Conservation (phyloP, 2,888 invertebrate genomes). For the Limenitis arthemis region DNA sequence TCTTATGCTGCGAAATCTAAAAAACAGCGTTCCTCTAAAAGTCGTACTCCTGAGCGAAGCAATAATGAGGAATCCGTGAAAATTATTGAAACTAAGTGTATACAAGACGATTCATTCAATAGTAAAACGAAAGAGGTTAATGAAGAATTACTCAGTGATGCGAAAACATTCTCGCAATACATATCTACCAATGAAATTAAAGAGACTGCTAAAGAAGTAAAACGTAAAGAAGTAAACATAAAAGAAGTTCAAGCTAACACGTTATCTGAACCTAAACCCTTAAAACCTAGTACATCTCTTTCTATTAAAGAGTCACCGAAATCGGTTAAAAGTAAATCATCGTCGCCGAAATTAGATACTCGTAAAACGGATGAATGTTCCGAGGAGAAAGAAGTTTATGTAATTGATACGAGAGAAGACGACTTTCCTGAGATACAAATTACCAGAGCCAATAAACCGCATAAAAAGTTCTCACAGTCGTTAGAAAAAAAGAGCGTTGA, state of each 20-base stretch:
- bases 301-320: conserved; percentile 38
- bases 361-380: conserved; percentile 40
- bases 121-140: conserved; percentile 28
- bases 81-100: conserved; percentile 29
- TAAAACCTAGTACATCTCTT: conserved; percentile 19
- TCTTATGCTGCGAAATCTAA: conserved; percentile 43
- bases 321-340: conserved; percentile 47
- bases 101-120: conserved; percentile 28
- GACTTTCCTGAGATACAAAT: conserved; percentile 65
- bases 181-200: conserved; percentile 5
- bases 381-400: conserved; percentile 57
- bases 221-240: conserved; percentile 10
- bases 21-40: conserved; percentile 46
- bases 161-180: conserved; percentile 1
- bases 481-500: conserved; percentile 29
- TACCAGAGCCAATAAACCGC: conserved; percentile 47
- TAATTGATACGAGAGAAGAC: conserved; percentile 59
- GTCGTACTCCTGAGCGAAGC: conserved; percentile 40
- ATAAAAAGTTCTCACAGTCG: conserved; percentile 51
- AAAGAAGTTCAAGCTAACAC: conserved; percentile 5
- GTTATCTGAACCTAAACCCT: conserved; percentile 15
- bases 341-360: conserved; percentile 42
- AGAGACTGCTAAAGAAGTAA: conserved; percentile 6
- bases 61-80: conserved; percentile 26
- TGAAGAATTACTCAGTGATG: conserved; percentile 7